Base-by-base conservation (phyloP, 2,113 vertebrate species). In the Dascyllus trimaculatus region DNA sequence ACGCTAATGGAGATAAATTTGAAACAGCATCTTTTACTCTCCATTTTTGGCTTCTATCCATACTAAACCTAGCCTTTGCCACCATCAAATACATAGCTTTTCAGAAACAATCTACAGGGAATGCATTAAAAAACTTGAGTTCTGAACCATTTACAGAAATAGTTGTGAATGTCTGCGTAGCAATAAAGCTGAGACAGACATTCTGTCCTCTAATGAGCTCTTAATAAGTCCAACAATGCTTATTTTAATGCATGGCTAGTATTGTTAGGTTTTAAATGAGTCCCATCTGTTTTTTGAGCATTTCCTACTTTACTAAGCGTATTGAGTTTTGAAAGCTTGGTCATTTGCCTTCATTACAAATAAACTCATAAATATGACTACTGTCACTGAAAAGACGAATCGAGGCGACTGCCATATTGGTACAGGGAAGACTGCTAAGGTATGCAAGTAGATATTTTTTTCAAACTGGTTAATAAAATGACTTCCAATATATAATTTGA, bases 21-120 rank as follows among this genome's bases (percentile, higher is more conserved):
- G 63, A 78, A 87, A 80, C 57, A 21, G 59, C 69, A 48, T 69
- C 38, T 70, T 78, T 82, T 77, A 61, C 69, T 62, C 46, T 81
- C 32, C 11, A 2, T 58, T 79, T 73, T 73, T 76, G 63, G 54
- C 71, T 56, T 65, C 24, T 26, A 26, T 82, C 45, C 19, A 54
- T 43, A 29, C 11, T 35, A 26, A 78, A 84, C 11, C 19, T 32
- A n/a, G 25, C 48, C 52, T 61, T 35, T 53, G 21, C 26, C 56
- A 71, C 8, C 22, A 52, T 58, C 46, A 77, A 38, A 62, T 52
- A 26, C 25, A 48, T 9, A 62, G 5, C 17, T 46, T 75, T 1
- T 70, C 29, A 51, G 35, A 64, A 71, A 71, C 2, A 4, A 4
- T 17, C 59, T 45, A 14, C 24, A 45, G 51, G 21, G 24, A 60